phyloP scores from a whole-genome alignment of 1,140 invertebrate genomes.

The Bombus consobrinus region DNA sequence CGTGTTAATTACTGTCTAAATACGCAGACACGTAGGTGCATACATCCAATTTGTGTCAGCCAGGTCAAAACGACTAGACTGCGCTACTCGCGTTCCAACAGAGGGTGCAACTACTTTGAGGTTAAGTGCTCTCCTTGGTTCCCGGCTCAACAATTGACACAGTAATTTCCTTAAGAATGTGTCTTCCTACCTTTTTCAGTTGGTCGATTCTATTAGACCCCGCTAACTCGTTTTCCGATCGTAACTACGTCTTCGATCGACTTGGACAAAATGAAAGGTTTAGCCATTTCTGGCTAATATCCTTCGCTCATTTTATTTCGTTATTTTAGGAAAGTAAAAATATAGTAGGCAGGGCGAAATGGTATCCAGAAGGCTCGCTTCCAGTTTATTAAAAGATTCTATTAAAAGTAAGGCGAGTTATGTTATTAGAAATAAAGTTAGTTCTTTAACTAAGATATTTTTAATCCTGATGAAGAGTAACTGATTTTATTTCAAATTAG shows the following conservation, averaged over 20 bases:
- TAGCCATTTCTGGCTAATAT: background rate
- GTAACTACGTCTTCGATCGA: background rate
- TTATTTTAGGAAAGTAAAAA: too few species aligned
- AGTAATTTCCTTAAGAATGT: conserved; percentile 48
- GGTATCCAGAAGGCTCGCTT: too few species aligned
- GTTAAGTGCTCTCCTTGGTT: conserved; percentile 46
- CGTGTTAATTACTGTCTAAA: conserved; percentile 54
- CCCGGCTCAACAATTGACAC: conserved; percentile 56
- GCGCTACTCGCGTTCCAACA: conserved; percentile 41
- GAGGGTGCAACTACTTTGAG: conserved; percentile 48
- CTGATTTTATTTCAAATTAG: too few species aligned
- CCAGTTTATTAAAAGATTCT: too few species aligned
- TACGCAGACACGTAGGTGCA: conserved; percentile 28
- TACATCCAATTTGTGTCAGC: conserved; percentile 59
- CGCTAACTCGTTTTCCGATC: background rate
- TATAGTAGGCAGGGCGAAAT: too few species aligned
- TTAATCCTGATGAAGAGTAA: too few species aligned
- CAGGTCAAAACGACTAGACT: conserved; percentile 60
- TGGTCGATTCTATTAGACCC: conserved; percentile 6
- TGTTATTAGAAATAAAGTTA: too few species aligned
- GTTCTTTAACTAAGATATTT: too few species aligned
- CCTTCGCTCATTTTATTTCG: too few species aligned
- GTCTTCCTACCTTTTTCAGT: conserved; percentile 33
- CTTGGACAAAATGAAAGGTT: background rate
- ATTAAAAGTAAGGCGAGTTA: too few species aligned